These are phyloP conservation scores for Orgyia antiqua DNA, from an alignment of 2,888 invertebrate genomes.

Conservation along the genomic window DNA sequence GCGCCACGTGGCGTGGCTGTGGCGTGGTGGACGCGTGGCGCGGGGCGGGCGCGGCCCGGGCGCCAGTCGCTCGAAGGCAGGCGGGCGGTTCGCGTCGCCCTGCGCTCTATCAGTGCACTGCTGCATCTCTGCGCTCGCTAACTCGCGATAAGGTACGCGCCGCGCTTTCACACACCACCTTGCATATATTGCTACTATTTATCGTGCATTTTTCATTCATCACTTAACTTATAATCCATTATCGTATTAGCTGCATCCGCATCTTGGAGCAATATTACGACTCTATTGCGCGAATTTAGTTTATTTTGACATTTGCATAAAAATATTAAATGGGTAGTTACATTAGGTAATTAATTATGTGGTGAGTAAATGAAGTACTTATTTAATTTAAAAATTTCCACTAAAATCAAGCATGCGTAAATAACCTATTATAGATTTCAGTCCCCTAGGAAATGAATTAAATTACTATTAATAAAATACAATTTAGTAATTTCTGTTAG, in stretches of 20 bases:
- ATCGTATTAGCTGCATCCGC: slow-evolving; percentile 24
- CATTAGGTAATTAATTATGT: slow-evolving; percentile 12
- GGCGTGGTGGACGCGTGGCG: slow-evolving; percentile 41
- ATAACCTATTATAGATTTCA: too few relatives aligned
- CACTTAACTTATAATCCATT: slow-evolving; percentile 30
- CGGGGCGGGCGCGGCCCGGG: slow-evolving; percentile 61
- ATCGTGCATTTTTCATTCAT: slow-evolving; percentile 60
- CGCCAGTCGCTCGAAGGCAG: slow-evolving; percentile 70
- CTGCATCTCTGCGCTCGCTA: slow-evolving; percentile 55
- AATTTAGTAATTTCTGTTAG: too few relatives aligned
- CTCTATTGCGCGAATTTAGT: slow-evolving; percentile 18
- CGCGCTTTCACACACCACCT: slow-evolving; percentile 35
- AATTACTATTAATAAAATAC: too few relatives aligned
- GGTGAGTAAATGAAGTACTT: too few relatives aligned
- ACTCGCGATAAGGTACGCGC: slow-evolving; percentile 49
- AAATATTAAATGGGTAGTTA: slow-evolving; percentile 9
- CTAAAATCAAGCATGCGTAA: slow-evolving; percentile 36
- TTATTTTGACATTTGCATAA: slow-evolving; percentile 22
- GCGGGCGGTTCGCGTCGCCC: slow-evolving; percentile 68
- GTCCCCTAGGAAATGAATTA: too few relatives aligned
- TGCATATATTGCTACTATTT: slow-evolving; percentile 34
- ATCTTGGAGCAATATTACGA: slow-evolving; percentile 11
- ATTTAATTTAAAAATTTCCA: too few relatives aligned
- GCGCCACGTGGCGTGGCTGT: slow-evolving; percentile 30
- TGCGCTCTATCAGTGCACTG: slow-evolving; percentile 46